Base-by-base conservation (phyloP, 2,888 invertebrate species). In the Tetranychus piercei region DNA sequence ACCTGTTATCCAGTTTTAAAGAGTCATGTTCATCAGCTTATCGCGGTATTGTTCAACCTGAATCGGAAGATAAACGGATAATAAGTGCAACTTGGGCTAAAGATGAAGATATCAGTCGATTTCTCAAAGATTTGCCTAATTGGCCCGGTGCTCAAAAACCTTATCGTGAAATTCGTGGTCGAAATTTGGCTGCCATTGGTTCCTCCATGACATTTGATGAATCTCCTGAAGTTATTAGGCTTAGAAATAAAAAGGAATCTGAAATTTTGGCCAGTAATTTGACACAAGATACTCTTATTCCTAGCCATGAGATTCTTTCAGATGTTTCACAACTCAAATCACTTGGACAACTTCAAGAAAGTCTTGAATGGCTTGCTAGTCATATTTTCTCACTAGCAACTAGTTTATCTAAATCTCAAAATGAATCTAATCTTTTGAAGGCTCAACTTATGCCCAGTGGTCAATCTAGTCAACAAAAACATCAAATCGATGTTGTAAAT, bases 21-120 rank as follows among this genome's bases (percentile, higher is more conserved):
- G 89, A 90, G 79, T 78, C 78, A 5, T 90, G 90, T 80, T 86
- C 88, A 78, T 86, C 86, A 1, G 89, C 89, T 0, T 91, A 90
- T 82, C 85, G 87, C 77, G 81, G 88, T 71, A 88, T 90, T 77
- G 89, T 90, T 0, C 89, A 89, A 80, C 88, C 89, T 0, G 89
- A 89, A 79, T 86, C 88, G 0, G 90, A 90, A 80, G 90, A 90
- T 80, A 87, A 88, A 79, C 84, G 89, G 77, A 88, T 92, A 76
- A 89, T 90, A 79, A 90, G 90, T 80, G 90, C 91, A 1, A 88
- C 89, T 15, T 92, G 94, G 94, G 86, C 94, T 1, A 91, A 92
- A 79, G 95, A 96, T 83, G 93, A 93, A 80, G 95, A 96, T 81
- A 94, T 96, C 77, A 92, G 90, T 81, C 85, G 94, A 74, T 92